These are phyloP conservation scores for Ceratothoa steindachneri DNA, from an alignment of 2,888 invertebrate species.

Conservation along the genomic window DNA sequence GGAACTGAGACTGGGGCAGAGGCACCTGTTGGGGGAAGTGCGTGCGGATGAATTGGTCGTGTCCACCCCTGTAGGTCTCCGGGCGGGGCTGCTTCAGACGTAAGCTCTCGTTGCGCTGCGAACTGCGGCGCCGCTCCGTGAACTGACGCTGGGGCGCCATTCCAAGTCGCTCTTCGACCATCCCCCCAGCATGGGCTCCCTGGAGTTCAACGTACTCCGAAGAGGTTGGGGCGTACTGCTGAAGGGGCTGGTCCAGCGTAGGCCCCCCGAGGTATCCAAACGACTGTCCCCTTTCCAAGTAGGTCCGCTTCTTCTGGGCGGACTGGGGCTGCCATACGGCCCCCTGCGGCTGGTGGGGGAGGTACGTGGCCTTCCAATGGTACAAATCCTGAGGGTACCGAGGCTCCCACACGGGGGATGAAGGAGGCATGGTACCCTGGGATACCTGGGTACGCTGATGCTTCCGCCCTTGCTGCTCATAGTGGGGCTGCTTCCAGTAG, in stretches of 20 bases:
- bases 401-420: background rate
- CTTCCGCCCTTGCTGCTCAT: background rate
- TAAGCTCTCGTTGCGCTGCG: background rate
- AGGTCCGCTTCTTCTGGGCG: too few species aligned
- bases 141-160: background rate
- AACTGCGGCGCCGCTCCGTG: background rate
- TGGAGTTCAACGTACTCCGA: too few species aligned
- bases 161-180: background rate
- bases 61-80: background rate
- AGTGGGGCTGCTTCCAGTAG: background rate
- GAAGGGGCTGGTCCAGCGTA: too few species aligned
- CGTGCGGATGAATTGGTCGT: background rate
- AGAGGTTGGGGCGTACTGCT: too few species aligned
- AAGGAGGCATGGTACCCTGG: slow-evolving; percentile 21
- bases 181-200: too few species aligned
- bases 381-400: too few species aligned
- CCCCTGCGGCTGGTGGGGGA: background rate
- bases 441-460: background rate
- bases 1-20: background rate
- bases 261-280: too few species aligned
- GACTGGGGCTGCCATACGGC: background rate
- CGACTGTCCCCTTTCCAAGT: too few species aligned
- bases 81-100: background rate
- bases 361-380: too few species aligned
- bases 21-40: slow-evolving; percentile 1